These are phyloP conservation scores for Drosophila parthenogenetica DNA, from an alignment of 2,888 invertebrate genomes.

Conservation along the genomic window DNA sequence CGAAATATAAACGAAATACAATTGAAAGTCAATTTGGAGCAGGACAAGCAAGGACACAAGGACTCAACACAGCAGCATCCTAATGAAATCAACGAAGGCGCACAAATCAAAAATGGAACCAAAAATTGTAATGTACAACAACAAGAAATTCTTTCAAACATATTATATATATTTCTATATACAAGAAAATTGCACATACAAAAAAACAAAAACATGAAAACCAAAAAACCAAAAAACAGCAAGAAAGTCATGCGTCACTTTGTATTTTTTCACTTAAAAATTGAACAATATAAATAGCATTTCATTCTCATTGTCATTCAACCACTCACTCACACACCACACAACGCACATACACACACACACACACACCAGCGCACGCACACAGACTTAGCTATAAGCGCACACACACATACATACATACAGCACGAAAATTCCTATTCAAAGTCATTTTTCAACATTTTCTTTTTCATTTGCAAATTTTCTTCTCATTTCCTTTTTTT, in stretches of 20 bases:
- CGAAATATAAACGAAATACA: not conserved
- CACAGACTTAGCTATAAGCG: conserved; percentile 9
- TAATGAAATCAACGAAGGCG: conserved; percentile 61
- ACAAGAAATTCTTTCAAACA: conserved; percentile 25
- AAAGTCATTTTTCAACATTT: conserved; percentile 70
- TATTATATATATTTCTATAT: conserved; percentile 5
- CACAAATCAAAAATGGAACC: conserved; percentile 76
- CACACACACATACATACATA: conserved; percentile 20
- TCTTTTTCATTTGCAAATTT: conserved; percentile 22
- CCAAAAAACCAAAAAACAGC: conserved; percentile 6
- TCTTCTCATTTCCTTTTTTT: conserved; percentile 24
- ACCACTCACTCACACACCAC: conserved; percentile 32
- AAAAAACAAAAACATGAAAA: not conserved
- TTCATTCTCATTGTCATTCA: conserved; percentile 59
- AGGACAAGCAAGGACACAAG: conserved; percentile 10
- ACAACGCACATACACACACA: conserved; percentile 13
- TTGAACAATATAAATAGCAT: conserved; percentile 62
- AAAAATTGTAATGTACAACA: conserved; percentile 78
- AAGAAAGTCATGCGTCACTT: conserved; percentile 55
- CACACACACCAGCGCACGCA: conserved; percentile 25
- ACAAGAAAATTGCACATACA: conserved; percentile 42
- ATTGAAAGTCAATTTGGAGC: conserved; percentile 23
- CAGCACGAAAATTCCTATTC: conserved; percentile 33
- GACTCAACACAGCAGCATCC: conserved; percentile 14
- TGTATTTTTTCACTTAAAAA: conserved; percentile 44